Conservation (phyloP, 2,888 invertebrate species). For the Hyposoter dolosus region DNA sequence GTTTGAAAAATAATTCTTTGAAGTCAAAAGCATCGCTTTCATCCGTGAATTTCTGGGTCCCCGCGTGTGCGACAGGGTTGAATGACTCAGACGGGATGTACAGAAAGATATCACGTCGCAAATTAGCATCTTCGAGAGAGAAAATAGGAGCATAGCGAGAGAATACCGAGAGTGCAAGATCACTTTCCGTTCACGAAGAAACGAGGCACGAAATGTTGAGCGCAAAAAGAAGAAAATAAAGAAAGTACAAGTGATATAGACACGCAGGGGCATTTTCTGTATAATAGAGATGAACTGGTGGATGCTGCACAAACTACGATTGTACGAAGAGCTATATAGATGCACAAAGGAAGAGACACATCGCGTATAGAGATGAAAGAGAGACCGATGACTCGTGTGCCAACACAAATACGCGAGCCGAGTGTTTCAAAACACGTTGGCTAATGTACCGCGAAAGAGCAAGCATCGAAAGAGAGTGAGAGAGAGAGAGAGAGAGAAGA, state of each 20-base stretch:
- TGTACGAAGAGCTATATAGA: background rate
- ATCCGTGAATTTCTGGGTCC: slow-evolving; percentile 32
- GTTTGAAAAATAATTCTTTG: slow-evolving; percentile 40
- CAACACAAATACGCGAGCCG: slow-evolving; percentile 83
- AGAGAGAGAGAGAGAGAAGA: slow-evolving; percentile 9
- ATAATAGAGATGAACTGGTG: slow-evolving; percentile 29
- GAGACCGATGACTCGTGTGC: slow-evolving; percentile 78
- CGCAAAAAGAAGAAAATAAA: slow-evolving; percentile 66
- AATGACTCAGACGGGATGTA: slow-evolving; percentile 54
- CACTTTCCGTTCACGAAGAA: slow-evolving; percentile 57
- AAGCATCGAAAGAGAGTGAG: slow-evolving; percentile 23
- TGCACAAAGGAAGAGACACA: slow-evolving; percentile 47
- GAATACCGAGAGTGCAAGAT: slow-evolving; percentile 59
- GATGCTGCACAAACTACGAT: slow-evolving; percentile 28
- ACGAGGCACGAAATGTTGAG: slow-evolving; percentile 46
- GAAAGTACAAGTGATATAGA: slow-evolving; percentile 22
- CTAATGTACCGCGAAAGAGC: slow-evolving; percentile 80
- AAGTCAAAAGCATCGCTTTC: slow-evolving; percentile 32
- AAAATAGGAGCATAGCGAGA: slow-evolving; percentile 47
- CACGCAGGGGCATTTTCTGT: slow-evolving; percentile 23
- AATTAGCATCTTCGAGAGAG: slow-evolving; percentile 59
- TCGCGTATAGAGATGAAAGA: slow-evolving; percentile 77
- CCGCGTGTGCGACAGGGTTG: slow-evolving; percentile 50
- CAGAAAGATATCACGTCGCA: slow-evolving; percentile 58
- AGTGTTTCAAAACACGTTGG: slow-evolving; percentile 84